phyloP scores from a whole-genome alignment of 1,140 invertebrate genomes.

The Drosophila santomea region DNA sequence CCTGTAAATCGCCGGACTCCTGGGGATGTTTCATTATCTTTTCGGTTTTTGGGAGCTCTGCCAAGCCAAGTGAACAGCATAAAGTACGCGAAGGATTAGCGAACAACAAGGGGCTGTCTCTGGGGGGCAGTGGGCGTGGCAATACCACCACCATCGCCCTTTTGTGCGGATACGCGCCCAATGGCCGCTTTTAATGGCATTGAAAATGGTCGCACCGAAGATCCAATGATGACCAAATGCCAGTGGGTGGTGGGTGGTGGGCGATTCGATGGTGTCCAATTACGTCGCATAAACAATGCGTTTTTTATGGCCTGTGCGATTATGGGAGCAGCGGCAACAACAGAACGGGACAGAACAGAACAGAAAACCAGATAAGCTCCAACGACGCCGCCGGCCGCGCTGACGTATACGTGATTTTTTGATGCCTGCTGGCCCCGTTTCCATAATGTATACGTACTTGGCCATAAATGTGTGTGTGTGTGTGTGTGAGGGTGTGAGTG shows the following conservation, averaged over 20 bases:
- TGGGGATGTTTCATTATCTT: conserved; percentile 44
- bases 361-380: conserved; percentile 66
- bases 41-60: conserved; percentile 51
- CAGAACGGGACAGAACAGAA: conserved; percentile 22
- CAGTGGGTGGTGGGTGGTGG: conserved; percentile 4
- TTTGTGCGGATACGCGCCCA: conserved; percentile 59
- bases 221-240: conserved; percentile 69
- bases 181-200: conserved; percentile 76
- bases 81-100: conserved; percentile 78
- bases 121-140: conserved; percentile 6
- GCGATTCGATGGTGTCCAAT: conserved; percentile 69
- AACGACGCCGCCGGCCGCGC: conserved; percentile 52
- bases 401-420: conserved; percentile 79
- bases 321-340: conserved; percentile 58
- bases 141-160: background rate
- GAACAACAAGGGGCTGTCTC: conserved; percentile 57
- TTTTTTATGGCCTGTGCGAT: conserved; percentile 78
- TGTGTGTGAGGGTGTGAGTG: background rate
- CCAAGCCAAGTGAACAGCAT: conserved; percentile 68
- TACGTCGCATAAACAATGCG: conserved; percentile 82
- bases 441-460: conserved; percentile 43
- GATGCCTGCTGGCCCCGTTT: conserved; percentile 56
- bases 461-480: conserved; percentile 10
- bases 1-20: conserved; percentile 34
- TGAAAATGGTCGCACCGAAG: conserved; percentile 64